Conservation (phyloP, 2,888 invertebrate species). For the Drosophila emarginata region DNA sequence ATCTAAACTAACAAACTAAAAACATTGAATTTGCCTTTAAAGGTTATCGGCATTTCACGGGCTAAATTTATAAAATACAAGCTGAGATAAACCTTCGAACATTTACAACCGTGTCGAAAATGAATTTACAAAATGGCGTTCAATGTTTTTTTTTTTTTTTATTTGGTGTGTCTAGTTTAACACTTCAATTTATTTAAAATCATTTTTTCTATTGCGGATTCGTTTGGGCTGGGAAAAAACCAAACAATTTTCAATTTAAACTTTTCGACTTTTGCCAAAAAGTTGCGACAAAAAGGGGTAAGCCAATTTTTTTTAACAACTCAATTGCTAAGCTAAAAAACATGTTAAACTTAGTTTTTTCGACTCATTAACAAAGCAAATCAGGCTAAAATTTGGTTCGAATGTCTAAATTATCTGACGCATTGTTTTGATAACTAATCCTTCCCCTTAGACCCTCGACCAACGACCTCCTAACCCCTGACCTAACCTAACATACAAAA, state of each 20-base stretch:
- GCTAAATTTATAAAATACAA: too few relatives aligned
- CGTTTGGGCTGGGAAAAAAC: too few relatives aligned
- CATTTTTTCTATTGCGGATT: too few relatives aligned
- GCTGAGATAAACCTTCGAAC: too few relatives aligned
- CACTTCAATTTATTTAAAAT: too few relatives aligned
- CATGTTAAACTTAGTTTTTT: background rate
- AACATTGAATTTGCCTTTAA: too few relatives aligned
- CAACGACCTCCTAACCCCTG: conserved; percentile 19
- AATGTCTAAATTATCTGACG: conserved; percentile 2
- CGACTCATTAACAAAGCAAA: conserved; percentile 1
- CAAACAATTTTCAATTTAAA: background rate
- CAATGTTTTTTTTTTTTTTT: too few relatives aligned
- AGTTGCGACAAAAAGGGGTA: background rate
- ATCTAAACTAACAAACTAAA: too few relatives aligned
- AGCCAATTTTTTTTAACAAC: background rate
- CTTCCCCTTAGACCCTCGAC: background rate
- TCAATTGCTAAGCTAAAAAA: background rate
- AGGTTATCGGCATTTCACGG: too few relatives aligned
- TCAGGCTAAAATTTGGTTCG: background rate
- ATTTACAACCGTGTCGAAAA: too few relatives aligned
- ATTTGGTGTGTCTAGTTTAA: too few relatives aligned
- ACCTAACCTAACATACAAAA: conserved; percentile 55
- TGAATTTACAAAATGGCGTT: too few relatives aligned
- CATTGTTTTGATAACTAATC: background rate
- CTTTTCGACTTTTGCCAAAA: background rate